A percentile compares a stretch with the other conserved stretches of the same genome.
These are phyloP conservation scores for Puntigrus tetrazona DNA, from an alignment of 2,113 vertebrate species.

Conservation along the genomic window DNA sequence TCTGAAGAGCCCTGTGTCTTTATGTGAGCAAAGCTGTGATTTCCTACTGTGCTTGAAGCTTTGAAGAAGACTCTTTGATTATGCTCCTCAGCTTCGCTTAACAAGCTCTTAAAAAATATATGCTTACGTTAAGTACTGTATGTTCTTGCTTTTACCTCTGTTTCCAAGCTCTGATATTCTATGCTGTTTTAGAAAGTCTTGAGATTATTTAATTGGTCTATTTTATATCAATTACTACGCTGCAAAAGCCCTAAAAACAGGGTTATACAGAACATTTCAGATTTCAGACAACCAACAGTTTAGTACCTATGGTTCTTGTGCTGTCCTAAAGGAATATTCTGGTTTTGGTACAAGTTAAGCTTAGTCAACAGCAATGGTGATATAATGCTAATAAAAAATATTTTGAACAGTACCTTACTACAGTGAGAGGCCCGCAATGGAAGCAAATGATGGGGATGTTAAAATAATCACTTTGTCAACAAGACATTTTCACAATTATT, in stretches of 20 bases:
- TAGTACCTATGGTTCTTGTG: background rate
- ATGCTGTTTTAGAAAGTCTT: background rate
- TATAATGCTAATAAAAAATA: background rate
- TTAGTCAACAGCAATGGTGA: background rate
- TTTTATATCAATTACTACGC: background rate
- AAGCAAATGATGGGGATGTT: background rate
- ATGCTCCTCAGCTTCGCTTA: constrained; percentile 19
- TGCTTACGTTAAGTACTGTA: background rate
- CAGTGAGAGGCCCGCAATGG: background rate
- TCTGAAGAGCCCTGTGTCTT: constrained; percentile 27
- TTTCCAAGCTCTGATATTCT: background rate
- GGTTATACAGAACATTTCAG: background rate
- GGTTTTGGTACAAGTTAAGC: background rate
- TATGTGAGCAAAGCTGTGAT: constrained; percentile 24
- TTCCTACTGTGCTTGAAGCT: constrained; percentile 18
- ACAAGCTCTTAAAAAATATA: constrained; percentile 33
- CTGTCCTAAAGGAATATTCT: background rate
- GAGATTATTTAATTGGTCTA: background rate
- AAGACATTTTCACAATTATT: background rate
- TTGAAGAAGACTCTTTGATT: constrained; percentile 22
- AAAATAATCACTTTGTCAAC: background rate
- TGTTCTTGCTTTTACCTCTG: background rate
- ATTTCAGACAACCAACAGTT: background rate
- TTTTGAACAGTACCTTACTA: background rate
- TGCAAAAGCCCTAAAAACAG: background rate